Base-by-base conservation (phyloP, 2,888 invertebrate species). In the Alentia gelatinosa region DNA sequence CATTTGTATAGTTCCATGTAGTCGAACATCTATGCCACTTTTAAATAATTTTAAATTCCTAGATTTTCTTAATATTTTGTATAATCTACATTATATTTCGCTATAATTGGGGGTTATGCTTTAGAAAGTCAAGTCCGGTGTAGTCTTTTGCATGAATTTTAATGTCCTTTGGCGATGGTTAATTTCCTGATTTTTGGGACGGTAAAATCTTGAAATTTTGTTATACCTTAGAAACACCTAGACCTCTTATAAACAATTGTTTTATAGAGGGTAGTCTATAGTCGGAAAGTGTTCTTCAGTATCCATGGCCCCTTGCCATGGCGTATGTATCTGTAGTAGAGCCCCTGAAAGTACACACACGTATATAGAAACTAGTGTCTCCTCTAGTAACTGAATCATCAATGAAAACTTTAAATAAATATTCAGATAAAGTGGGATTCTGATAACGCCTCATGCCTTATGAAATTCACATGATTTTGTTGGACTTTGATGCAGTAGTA, bases 61-160 rank as follows among this genome's bases (percentile, higher is more conserved):
- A 56, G 23, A 56, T 56, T 56, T 56, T 12, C 9, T 56, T 56
- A 4, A 56, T 68, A 47, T 26, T 4, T 68, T 68, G 68, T 68
- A 68, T 68, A 68, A 68, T 68, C 68, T 30, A 68, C 30, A 68
- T 68, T 30, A 68, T 68, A n/a, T n/a, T n/a, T 47, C 7, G 19
- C 19, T 7, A 47, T 47, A 47, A 47, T 68, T 68, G 68, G 68
- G 68, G 33, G 30, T 68, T 68, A 68, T 68, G 33, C 68, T 68
- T n/a, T 68, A 68, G 68, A 26, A 26, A 68, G 68, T 68, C 30
- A 26, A 30, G 68, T 68, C 68, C 68, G 30, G 68, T 68, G 68
- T 68, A 68, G 68, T 68, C n/a, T n/a, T 68, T 68, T 68, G 68
- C 68, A 68, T 68, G 68, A 68, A 68, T 68, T 68, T 63, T 63